phyloP scores from a whole-genome alignment of 2,113 vertebrate species.

The Entomyzon cyanotis region DNA sequence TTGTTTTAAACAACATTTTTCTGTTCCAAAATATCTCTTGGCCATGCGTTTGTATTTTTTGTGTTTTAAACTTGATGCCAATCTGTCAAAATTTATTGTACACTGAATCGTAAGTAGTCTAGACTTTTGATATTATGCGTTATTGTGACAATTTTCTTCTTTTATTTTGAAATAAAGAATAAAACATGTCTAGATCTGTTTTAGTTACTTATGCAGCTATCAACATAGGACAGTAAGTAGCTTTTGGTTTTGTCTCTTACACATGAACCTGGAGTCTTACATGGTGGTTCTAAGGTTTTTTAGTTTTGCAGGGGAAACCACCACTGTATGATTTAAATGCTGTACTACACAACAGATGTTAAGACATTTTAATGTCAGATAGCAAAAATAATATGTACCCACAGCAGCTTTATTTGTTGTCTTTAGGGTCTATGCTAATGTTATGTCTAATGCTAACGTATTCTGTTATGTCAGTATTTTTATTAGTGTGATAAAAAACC shows the following conservation, averaged over 20 bases:
- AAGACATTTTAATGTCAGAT: background rate
- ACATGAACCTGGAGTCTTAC: background rate
- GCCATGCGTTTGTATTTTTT: background rate
- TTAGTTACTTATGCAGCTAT: background rate
- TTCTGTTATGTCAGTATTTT: background rate
- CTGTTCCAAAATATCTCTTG: background rate
- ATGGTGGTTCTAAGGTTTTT: background rate
- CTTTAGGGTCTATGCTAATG: no score
- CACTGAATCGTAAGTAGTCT: background rate
- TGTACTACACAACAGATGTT: background rate
- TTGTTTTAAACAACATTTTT: background rate
- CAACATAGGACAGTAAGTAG: background rate
- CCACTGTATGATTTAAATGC: background rate
- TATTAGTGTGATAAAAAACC: background rate
- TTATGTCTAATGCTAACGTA: background rate
- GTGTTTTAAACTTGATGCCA: background rate
- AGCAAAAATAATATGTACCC: background rate
- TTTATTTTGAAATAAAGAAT: background rate
- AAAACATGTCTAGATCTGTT: background rate
- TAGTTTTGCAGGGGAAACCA: background rate
- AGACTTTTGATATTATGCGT: background rate
- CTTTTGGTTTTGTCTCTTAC: background rate
- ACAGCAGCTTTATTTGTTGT: background rate
- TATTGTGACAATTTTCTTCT: background rate
- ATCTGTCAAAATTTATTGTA: background rate